phyloP scores from a whole-genome alignment of 2,888 invertebrate species.

The Caenorhabditis zanzibari region DNA sequence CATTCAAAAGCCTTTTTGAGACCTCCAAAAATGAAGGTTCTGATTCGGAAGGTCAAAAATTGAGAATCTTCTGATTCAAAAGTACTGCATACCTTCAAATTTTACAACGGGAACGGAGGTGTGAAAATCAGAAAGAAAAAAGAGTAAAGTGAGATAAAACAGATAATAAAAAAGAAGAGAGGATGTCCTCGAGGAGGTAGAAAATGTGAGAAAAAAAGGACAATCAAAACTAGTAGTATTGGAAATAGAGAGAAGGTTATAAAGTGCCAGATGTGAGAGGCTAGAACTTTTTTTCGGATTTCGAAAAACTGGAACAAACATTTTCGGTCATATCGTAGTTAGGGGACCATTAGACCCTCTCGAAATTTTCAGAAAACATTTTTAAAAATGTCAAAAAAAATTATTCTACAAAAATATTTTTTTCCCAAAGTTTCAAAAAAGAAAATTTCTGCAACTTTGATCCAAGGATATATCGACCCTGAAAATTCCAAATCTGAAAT shows the following conservation, averaged over 20 bases:
- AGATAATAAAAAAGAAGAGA: neutral
- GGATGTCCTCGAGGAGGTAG: neutral
- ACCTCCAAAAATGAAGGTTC: neutral
- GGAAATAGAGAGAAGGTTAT: neutral
- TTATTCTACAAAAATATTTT: too few relatives aligned
- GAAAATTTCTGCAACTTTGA: too few relatives aligned
- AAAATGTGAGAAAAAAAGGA: conserved; percentile 1
- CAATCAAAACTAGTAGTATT: conserved; percentile 12
- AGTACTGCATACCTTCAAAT: neutral
- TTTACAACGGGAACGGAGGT: neutral
- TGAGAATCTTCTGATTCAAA: neutral
- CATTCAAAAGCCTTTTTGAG: too few relatives aligned
- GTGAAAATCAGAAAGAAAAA: neutral
- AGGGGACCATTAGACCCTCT: too few relatives aligned
- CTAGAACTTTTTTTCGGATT: neutral
- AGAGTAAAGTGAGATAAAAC: neutral
- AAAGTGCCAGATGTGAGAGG: conserved; percentile 5
- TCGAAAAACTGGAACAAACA: neutral
- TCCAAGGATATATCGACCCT: too few relatives aligned
- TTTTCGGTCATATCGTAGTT: too few relatives aligned
- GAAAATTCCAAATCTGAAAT: too few relatives aligned
- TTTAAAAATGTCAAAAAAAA: too few relatives aligned
- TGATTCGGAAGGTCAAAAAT: neutral
- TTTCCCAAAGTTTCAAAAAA: too few relatives aligned
- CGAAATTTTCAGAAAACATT: too few relatives aligned